Conservation (phyloP, 2,888 invertebrate species). For the Cosmopolites sordidus region DNA sequence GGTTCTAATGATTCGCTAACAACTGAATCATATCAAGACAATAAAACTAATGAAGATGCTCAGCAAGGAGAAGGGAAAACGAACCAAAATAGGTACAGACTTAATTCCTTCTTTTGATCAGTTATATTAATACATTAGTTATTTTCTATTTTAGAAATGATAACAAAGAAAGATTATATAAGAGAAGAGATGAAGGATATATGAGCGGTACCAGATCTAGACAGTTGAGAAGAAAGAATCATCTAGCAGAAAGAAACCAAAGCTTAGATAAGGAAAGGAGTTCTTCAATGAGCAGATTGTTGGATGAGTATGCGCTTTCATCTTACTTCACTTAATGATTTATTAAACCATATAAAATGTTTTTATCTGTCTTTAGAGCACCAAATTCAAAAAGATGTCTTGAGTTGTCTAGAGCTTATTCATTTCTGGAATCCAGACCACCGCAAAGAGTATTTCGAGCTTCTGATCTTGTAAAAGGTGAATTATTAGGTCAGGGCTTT, state of each 20-base stretch:
- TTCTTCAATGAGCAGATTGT: conserved; percentile 78
- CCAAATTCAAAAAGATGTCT: conserved; percentile 45
- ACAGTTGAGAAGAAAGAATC: conserved; percentile 56
- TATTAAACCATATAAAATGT: no score
- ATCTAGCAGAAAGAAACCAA: conserved; percentile 43
- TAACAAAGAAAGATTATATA: conserved; percentile 52
- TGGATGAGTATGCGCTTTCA: conserved; percentile 63
- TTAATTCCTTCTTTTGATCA: background rate
- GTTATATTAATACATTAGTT: background rate
- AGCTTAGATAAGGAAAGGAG: conserved; percentile 70
- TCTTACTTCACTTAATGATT: background rate
- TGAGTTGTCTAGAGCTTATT: conserved; percentile 80
- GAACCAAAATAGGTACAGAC: background rate
- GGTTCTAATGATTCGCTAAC: conserved; percentile 38
- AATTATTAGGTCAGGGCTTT: conserved; percentile 87
- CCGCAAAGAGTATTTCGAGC: conserved; percentile 81
- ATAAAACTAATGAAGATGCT: background rate
- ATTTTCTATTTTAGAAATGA: conserved; percentile 22
- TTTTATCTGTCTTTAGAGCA: conserved; percentile 45
- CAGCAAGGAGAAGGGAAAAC: conserved; percentile 1
- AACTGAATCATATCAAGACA: background rate
- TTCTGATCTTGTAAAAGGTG: conserved; percentile 84
- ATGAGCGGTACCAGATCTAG: conserved; percentile 60
- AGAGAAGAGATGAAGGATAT: conserved; percentile 58
- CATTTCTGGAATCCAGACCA: conserved; percentile 69